Base-by-base conservation (phyloP, 2,888 invertebrate species). In the Trachelus troglodyta region DNA sequence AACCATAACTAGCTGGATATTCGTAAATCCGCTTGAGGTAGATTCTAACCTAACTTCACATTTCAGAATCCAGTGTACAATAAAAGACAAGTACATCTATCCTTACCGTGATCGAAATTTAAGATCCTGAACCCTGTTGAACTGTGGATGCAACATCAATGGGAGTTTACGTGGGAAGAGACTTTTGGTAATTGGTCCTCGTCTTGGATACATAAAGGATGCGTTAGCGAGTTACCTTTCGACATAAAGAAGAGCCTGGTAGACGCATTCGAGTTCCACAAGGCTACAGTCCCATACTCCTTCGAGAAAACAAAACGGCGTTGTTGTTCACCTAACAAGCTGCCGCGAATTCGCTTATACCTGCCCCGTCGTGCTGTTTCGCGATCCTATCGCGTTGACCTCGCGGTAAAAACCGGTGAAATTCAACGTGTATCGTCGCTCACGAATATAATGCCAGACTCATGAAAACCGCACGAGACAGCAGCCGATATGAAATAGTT, bases 371-470 rank as follows among this genome's bases (percentile, higher is more conserved):
- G 56, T 78, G 80, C 76, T 79, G 80, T 76, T 76, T 81, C 77
- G 76, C 80, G 83, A 83, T 83, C 76, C 73, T 82, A 84, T 84
- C 84, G 79, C 78, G 74, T 77, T 84, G 84, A 84, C 83, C 84
- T 80, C 76, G 81, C 79, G 80, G 78, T 76, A 69, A 79, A 78
- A 75, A 75, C 33, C 30, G 56, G 37, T 37, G 23, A 23, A 73
- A 69, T 34, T 12, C 56, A 23, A 56, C 56, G 56, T 56, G 56
- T 9, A 56, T 56, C 56, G 9, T 56, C 56, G 56, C 56, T 56
- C 56, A 56, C 56, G 56, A 56, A 56, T 56, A 56, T 56, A 56
- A 56, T 56, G 23, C 56, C 56, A 56, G 56, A 56, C 56, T 23
- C 56, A 9, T 56, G 56, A 56, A 56, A 56, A 56, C 56, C 56